Evolutionary conservation across 1,140 invertebrate species (phyloP).

Genomic region (Platorchestia sp.): DNA sequence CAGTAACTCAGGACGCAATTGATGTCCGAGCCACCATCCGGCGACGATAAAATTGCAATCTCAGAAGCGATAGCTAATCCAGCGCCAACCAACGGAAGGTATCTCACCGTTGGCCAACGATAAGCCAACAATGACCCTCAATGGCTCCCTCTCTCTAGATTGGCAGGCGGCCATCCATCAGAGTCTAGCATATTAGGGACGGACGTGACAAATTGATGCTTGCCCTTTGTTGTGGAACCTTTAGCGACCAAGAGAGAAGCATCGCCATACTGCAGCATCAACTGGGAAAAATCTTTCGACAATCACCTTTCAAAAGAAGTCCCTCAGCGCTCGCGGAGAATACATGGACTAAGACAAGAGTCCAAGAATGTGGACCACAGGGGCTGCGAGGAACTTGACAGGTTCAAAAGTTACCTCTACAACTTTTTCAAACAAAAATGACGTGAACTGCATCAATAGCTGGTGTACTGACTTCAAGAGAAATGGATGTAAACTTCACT

Average conservation of each 20-base stretch:
- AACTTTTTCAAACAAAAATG: background rate
- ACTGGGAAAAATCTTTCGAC: background rate
- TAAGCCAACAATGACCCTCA: constrained; percentile 48
- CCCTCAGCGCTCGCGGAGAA: background rate
- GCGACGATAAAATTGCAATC: constrained; percentile 18
- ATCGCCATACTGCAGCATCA: background rate
- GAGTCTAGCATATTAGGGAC: constrained; percentile 52
- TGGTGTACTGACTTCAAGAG: background rate
- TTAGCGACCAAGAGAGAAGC: background rate
- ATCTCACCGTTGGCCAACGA: constrained; percentile 25
- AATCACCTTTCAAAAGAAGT: background rate
- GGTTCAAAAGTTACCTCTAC: background rate
- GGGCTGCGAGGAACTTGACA: background rate
- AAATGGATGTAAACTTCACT: background rate
- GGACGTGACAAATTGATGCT: constrained; percentile 53
- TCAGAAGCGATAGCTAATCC: constrained; percentile 30
- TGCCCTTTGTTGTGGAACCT: constrained; percentile 52
- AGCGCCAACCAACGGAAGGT: background rate
- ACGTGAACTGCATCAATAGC: background rate
- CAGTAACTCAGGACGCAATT: background rate
- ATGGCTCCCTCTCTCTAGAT: constrained; percentile 45
- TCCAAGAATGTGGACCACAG: background rate
- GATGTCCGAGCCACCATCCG: background rate
- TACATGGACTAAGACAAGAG: background rate
- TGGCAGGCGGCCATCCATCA: constrained; percentile 52